Percentiles rank a stretch among this genome's conserved stretches.
Evolutionary conservation across 1,140 invertebrate species (phyloP).

Genomic region (Episyrphus balteatus): DNA sequence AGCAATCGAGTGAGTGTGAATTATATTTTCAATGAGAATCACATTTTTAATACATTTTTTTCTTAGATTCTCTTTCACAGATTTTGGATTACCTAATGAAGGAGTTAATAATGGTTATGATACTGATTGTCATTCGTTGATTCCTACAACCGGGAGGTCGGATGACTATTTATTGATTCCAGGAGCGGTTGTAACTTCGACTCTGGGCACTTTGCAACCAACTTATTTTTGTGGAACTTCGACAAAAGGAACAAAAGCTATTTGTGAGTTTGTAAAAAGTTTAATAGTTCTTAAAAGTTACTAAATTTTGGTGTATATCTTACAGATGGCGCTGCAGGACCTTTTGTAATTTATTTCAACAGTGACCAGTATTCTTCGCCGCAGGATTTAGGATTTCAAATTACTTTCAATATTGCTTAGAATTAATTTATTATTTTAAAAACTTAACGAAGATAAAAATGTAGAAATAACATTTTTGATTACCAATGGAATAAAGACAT

Average conservation of each 20-base stretch:
- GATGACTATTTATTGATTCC: conserved; percentile 44
- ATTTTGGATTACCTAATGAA: conserved; percentile 18
- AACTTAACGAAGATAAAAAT: conserved; percentile 22
- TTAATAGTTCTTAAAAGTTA: too few relatives aligned
- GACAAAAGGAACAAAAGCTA: neutral
- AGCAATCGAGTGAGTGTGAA: conserved; percentile 22
- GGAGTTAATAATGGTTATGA: conserved; percentile 21
- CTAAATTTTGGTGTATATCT: neutral
- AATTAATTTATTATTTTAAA: neutral
- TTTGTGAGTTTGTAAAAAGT: neutral
- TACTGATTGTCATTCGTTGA: conserved; percentile 19
- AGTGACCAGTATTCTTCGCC: conserved; percentile 18
- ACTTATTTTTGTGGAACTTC: neutral
- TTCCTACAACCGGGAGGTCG: conserved; percentile 17
- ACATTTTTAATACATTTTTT: neutral
- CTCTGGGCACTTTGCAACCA: neutral
- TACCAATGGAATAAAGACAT: too few relatives aligned
- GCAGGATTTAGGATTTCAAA: too few relatives aligned
- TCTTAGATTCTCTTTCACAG: conserved; percentile 20
- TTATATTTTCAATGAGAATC: neutral
- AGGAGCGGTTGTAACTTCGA: conserved; percentile 16
- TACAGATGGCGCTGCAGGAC: conserved; percentile 37
- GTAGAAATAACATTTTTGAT: too few relatives aligned
- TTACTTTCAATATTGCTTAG: neutral
- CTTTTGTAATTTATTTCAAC: conserved; percentile 38